Conservation (phyloP, 2,113 vertebrate species). For the Muntiacus muntjak region DNA sequence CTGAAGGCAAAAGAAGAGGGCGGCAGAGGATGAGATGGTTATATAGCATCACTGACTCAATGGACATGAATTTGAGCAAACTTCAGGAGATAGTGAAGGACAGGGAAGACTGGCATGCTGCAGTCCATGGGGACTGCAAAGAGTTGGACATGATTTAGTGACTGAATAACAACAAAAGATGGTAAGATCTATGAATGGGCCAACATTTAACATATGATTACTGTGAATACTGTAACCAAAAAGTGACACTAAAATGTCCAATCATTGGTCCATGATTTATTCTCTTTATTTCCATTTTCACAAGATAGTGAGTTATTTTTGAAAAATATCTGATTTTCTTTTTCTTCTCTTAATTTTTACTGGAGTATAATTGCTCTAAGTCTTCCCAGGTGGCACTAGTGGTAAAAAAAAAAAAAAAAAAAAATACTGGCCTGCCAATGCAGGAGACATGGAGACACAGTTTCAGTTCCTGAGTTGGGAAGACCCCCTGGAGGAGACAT, state of each 20-base stretch:
- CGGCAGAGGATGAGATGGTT: background rate
- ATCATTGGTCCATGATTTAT: background rate
- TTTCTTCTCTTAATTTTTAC: background rate
- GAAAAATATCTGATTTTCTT: background rate
- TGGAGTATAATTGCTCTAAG: background rate
- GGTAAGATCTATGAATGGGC: background rate
- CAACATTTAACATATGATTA: background rate
- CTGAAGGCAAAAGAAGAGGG: background rate
- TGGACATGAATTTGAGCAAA: background rate
- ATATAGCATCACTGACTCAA: background rate
- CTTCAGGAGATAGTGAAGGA: background rate
- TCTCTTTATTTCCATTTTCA: background rate
- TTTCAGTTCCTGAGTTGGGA: background rate
- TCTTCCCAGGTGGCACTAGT: background rate
- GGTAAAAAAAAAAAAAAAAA: background rate
- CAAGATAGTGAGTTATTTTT: background rate
- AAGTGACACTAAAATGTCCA: background rate
- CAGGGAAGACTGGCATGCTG: background rate
- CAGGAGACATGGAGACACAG: background rate
- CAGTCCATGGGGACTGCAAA: background rate
- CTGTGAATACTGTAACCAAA: background rate
- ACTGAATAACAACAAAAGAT: background rate
- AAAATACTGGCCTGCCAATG: background rate
- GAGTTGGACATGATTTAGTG: background rate
- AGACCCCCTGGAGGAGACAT: background rate